A percentile compares a stretch with the other conserved stretches of the same genome.
These are phyloP conservation scores for Cervus canadensis DNA, from an alignment of 2,113 vertebrate species.

Conservation along the genomic window DNA sequence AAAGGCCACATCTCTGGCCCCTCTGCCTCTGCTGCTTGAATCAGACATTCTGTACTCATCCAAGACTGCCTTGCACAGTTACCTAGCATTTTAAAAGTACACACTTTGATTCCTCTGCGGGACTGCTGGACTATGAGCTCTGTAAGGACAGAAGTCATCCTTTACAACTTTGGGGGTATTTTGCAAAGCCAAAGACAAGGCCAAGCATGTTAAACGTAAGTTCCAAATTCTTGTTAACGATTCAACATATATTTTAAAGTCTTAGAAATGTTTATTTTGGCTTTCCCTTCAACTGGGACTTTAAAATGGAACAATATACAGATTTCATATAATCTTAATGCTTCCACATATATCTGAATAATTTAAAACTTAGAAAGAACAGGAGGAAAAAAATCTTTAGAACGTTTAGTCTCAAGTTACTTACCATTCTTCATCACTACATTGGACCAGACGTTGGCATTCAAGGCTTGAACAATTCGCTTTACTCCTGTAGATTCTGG, in stretches of 20 bases:
- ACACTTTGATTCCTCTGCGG: neutral
- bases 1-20: neutral
- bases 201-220: neutral
- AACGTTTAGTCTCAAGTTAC: slow-evolving; percentile 39
- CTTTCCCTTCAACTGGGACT: neutral
- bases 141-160: neutral
- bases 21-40: neutral
- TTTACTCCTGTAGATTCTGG: slow-evolving; percentile 97
- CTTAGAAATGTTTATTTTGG: slow-evolving; percentile 7
- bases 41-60: neutral
- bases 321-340: neutral
- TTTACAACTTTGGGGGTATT: neutral
- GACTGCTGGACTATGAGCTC: neutral
- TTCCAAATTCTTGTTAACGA: neutral
- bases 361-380: slow-evolving; percentile 2
- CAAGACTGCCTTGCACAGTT: neutral
- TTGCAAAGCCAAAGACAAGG: slow-evolving; percentile 9
- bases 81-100: neutral
- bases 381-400: neutral
- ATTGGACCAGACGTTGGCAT: slow-evolving; percentile 97
- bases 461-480: slow-evolving; percentile 94
- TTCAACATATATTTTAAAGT: neutral
- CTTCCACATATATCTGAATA: neutral
- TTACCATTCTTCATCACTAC: slow-evolving; percentile 95
- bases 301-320: neutral